Evolutionary conservation across 2,797 vertebrate species (phyloP).

Genomic region (Adrianichthys oophorus): DNA sequence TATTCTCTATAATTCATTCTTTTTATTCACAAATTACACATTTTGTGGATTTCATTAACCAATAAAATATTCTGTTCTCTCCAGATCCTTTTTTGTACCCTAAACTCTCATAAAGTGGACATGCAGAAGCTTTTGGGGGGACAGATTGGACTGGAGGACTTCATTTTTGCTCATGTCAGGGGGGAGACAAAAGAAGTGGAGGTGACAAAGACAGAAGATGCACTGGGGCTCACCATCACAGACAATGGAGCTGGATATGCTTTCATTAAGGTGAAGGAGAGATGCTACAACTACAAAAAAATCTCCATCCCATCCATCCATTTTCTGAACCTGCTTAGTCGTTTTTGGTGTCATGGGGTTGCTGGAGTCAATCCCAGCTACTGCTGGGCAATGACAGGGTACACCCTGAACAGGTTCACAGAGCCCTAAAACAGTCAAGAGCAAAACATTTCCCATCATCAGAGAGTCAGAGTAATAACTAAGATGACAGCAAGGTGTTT

Average conservation of each 20-base stretch:
- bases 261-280: constrained; percentile 88
- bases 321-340: no score
- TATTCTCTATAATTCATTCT: no score
- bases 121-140: constrained; percentile 97
- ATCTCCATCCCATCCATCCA: no score
- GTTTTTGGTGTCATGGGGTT: no score
- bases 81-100: constrained; percentile 96
- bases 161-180: constrained; percentile 94
- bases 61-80: neutral
- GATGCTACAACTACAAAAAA: neutral
- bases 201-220: constrained; percentile 94
- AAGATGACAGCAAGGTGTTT: neutral
- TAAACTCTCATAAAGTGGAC: constrained; percentile 97
- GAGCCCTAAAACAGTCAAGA: no score
- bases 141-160: constrained; percentile 96
- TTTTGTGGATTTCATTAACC: no score
- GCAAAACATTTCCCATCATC: neutral
- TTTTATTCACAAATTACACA: no score
- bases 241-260: constrained; percentile 95
- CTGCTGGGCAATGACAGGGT: no score
- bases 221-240: constrained; percentile 94
- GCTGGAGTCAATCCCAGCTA: no score
- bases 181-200: constrained; percentile 96
- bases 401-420: no score
- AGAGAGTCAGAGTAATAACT: neutral